Conservation (phyloP, 2,797 vertebrate species). For the Serranus cabrilla region DNA sequence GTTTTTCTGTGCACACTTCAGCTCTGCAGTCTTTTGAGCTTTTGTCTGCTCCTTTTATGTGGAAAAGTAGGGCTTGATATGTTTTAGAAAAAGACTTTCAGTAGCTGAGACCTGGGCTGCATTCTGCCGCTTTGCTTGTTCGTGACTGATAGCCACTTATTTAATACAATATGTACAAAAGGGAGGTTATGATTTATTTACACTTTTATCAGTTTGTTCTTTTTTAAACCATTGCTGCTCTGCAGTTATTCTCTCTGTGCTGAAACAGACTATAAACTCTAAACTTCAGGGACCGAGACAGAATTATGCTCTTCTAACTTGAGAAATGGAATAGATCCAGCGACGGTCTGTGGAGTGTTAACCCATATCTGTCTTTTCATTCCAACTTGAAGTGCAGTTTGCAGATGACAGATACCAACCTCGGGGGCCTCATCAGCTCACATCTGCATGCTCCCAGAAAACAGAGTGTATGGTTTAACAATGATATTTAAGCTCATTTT, state of each 20-base stretch:
- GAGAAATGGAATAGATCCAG: constrained; percentile 29
- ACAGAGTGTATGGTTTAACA: constrained; percentile 5
- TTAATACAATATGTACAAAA: constrained; percentile 61
- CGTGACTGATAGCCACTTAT: constrained; percentile 63
- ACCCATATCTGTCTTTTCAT: constrained; percentile 53
- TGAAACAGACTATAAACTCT: constrained; percentile 32
- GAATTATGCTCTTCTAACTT: constrained; percentile 29
- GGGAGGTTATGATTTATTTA: constrained; percentile 73
- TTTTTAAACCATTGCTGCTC: constrained; percentile 27
- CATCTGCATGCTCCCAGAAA: constrained; percentile 9
- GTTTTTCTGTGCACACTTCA: constrained; percentile 29
- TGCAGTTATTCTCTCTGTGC: constrained; percentile 44
- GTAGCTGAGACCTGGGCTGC: constrained; percentile 20
- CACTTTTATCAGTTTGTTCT: constrained; percentile 28
- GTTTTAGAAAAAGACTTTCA: constrained; percentile 37
- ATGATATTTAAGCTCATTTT: constrained; percentile 5
- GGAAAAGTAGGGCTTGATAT: constrained; percentile 52
- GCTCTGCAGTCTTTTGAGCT: constrained; percentile 28
- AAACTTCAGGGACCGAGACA: constrained; percentile 19
- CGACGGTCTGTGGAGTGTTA: constrained; percentile 41
- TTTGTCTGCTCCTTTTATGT: constrained; percentile 48
- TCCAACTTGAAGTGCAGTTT: constrained; percentile 46
- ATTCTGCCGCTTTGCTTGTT: constrained; percentile 33
- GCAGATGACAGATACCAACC: constrained; percentile 33
- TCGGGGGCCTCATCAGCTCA: constrained; percentile 26